phyloP scores from a whole-genome alignment of 1,140 invertebrate genomes.

The Apis laboriosa region DNA sequence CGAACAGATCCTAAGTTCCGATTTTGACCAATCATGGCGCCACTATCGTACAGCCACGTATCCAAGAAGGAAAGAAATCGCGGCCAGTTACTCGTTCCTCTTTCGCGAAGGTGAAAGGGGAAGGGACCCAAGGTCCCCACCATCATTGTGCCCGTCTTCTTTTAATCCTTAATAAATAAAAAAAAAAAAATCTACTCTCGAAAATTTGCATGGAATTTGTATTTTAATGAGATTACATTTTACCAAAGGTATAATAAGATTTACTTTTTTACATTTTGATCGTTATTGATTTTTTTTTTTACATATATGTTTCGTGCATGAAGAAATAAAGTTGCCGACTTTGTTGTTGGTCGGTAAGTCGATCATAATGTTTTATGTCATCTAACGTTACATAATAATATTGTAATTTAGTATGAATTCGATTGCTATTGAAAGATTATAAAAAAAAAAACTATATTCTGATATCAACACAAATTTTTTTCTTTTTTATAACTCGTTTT shows the following conservation, averaged over 20 bases:
- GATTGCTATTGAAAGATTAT: not conserved
- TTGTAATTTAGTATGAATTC: not conserved
- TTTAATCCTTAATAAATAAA: not conserved
- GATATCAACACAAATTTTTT: not conserved
- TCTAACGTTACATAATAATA: not conserved
- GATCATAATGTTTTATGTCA: not conserved
- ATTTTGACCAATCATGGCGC: constrained; percentile 12
- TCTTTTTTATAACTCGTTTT: no score
- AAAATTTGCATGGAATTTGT: not conserved
- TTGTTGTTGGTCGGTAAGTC: not conserved
- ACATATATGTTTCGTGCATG: not conserved
- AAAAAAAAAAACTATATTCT: not conserved
- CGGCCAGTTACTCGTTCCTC: constrained; percentile 14
- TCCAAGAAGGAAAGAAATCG: constrained; percentile 54
- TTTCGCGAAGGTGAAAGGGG: constrained; percentile 29
- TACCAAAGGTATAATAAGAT: not conserved
- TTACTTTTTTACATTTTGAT: not conserved
- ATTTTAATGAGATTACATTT: not conserved
- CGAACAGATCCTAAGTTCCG: constrained; percentile 24
- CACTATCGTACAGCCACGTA: constrained; percentile 43
- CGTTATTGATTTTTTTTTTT: no score
- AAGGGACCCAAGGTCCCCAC: constrained; percentile 19
- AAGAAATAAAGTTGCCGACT: not conserved
- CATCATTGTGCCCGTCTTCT: not conserved
- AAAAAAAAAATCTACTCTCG: no score